Base-by-base conservation (phyloP, 2,797 vertebrate genomes). In the Catamblyrhynchus diadema region DNA sequence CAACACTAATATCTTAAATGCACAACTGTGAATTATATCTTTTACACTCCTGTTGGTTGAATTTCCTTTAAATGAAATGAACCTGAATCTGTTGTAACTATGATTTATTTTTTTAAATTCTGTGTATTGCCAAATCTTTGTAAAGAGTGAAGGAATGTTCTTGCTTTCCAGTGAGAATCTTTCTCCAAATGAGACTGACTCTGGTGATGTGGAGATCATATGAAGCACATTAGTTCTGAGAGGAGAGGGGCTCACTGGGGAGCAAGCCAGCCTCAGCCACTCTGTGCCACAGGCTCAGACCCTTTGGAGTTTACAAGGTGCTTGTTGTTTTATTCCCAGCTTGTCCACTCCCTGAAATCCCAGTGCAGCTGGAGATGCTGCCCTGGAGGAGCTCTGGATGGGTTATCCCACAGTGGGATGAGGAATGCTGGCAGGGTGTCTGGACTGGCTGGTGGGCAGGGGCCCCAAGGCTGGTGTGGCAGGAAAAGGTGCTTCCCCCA, bases 11-110 rank as follows among this genome's bases (percentile, higher is more conserved):
- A 94, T 96, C 96, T 95, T 93, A 96, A 94, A 96, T 95, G 88
- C 93, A 93, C 90, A 96, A 96, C 96, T 97, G 93, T 97, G 97
- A 97, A 96, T 96, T 91, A 95, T 91, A 93, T 89, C 95, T 97
- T 95, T 90, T 96, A 96, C 90, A 95, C 95, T 97, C 87, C 93
- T 95, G 70, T 94, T 95, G 94, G 88, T 95, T 95, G 86, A 96
- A 95, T 93, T 86, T 94, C 91, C 82, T 97, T 96, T 96, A 86
- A 94, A 94, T 10, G 67, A 88, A 94, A 92, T 87, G 90, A 96
- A 93, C 91, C 95, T 67, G 83, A 86, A 89, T 95, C 91, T 95
- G 84, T 94, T 95, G 93, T 96, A 94, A 95, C 82, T 92, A 94
- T 84, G 93, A 96, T 93, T 95, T 75, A 3, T 86, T 92, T 96